Evolutionary conservation across 2,888 invertebrate genomes (phyloP).

Genomic region (Spilarctia lutea): DNA sequence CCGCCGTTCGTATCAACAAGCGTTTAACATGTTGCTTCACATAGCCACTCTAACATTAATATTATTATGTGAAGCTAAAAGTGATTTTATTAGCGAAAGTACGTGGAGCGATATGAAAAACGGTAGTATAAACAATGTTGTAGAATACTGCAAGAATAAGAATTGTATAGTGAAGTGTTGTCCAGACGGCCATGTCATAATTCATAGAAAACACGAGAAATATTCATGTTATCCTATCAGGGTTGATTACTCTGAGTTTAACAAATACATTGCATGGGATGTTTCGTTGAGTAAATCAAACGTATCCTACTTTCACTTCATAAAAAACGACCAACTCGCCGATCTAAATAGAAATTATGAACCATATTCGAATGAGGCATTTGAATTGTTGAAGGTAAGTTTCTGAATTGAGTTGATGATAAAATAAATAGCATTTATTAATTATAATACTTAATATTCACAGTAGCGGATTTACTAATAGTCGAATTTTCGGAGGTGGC

Average conservation of each 20-base stretch:
- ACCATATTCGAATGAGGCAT: rapidly evolving
- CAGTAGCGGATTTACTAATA: too few species aligned
- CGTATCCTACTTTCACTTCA: constrained; percentile 6
- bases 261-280: not conserved
- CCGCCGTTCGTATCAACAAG: not conserved
- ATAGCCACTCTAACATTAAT: not conserved
- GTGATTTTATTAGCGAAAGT: not conserved
- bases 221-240: not conserved
- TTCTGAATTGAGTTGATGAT: not conserved
- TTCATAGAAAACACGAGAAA: not conserved
- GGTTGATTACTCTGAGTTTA: not conserved
- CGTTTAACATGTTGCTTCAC: constrained; percentile 11
- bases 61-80: constrained; percentile 8
- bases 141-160: constrained; percentile 15
- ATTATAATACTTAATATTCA: too few species aligned
- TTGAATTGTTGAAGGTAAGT: not conserved
- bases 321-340: not conserved
- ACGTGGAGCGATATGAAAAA: constrained; percentile 3
- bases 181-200: not conserved
- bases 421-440: not conserved
- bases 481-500: too few species aligned
- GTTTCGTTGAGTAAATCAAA: not conserved
- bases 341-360: rapidly evolving
- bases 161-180: constrained; percentile 21
- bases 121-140: constrained; percentile 6